phyloP scores from a whole-genome alignment of 2,797 vertebrate species.

The Luscinia luscinia region DNA sequence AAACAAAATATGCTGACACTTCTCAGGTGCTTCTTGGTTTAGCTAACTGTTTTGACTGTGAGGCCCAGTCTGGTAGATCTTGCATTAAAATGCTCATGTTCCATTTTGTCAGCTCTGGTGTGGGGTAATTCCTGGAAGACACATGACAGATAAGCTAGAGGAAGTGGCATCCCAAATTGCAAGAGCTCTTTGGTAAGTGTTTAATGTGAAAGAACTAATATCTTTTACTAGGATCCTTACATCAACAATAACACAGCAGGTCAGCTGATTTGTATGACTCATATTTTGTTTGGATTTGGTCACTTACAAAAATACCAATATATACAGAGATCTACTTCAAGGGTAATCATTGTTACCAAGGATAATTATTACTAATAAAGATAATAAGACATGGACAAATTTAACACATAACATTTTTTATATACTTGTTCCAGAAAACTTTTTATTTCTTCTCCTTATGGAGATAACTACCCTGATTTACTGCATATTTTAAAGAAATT shows the following conservation, averaged over 20 bases:
- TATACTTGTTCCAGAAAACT: not conserved
- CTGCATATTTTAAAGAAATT: not conserved
- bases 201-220: not conserved
- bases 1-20: not conserved
- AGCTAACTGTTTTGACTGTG: not conserved
- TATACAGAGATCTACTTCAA: not conserved
- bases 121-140: not conserved
- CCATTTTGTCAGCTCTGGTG: not conserved
- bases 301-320: fast-evolving
- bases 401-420: not conserved
- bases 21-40: not conserved
- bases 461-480: not conserved
- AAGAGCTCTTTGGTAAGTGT: not conserved
- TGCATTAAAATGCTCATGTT: not conserved
- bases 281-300: not conserved
- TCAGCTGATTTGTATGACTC: not conserved
- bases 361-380: not conserved
- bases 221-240: not conserved
- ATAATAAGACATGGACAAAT: not conserved
- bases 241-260: not conserved
- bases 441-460: not conserved
- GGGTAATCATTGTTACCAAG: not conserved
- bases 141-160: not conserved
- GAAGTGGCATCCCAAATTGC: not conserved
- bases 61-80: not conserved